Evolutionary conservation across 64 coral and sea anemone species (phyloP), one percentile per base, ranked within the genome.

Genomic region (Dendronephthya gigantea): DNA sequence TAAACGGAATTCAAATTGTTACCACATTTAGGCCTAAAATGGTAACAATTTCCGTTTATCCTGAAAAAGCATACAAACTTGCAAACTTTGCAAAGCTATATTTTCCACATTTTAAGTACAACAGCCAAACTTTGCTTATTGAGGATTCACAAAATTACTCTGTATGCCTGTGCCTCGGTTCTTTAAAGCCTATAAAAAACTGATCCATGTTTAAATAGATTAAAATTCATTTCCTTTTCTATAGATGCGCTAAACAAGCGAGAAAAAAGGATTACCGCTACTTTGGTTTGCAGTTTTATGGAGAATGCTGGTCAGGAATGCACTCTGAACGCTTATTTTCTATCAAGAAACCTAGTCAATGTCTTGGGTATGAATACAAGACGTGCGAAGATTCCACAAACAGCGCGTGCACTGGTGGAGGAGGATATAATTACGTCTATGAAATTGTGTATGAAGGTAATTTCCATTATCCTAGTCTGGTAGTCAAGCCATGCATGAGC

Each of bases 231-330:
- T 19, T 17, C 19, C 25, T 19, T n/a, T 22, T 62, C 5, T 62
- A 12, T 62, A 79, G 72, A 39, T 79, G 72, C 37, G 72, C 72
- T 12, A 79, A 33, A 79, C 36, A 36, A 12, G 72, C 36, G 36
- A 79, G 29, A 79, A 33, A 79, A 39, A 79, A 79, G 10, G 28
- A 39, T 4, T 35, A 33, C 37, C 72, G 72, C 30, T 79, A 79
- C 36, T 79, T 79, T 79, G 72, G 72, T 17, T 39, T 79, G 30
- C 72, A 79, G 36, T 79, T 36, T 79, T 79, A 79, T 79, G 72
- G 72, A 34, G 72, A 79, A 79, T 79, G 72, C 29, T 79, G 72
- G 72, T 79, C 72, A 34, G 72, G 72, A 34, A 34, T 35, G 2
- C 72, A 79, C 37, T 79, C 72, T 15, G 30, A 34, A 39, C 30